Percentiles rank a stretch among this genome's conserved stretches.
Evolutionary conservation across 2,797 vertebrate genomes (phyloP).

Genomic region (Sebastes kiyomatsui): DNA sequence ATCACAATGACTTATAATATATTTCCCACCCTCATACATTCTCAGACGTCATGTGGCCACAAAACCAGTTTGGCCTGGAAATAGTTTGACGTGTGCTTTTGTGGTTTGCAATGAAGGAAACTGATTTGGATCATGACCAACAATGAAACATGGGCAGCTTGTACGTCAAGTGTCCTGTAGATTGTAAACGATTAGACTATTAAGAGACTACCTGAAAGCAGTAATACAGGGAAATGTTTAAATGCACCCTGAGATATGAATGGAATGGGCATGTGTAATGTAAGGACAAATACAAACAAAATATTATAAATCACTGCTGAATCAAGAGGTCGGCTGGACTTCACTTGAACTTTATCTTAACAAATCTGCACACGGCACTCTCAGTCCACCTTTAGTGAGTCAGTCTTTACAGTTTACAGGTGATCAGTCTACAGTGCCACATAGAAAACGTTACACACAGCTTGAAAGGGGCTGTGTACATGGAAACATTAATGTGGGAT

Average conservation of each 20-base stretch:
- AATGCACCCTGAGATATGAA: not conserved
- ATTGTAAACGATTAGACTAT: not conserved
- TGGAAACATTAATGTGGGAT: not conserved
- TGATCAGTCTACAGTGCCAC: too few relatives aligned
- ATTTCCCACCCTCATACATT: constrained; percentile 2
- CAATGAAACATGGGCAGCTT: not conserved
- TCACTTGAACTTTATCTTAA: not conserved
- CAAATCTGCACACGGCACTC: not conserved
- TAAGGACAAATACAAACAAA: not conserved
- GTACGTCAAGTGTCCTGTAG: not conserved
- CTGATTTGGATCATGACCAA: constrained; percentile 10
- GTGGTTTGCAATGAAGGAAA: not conserved
- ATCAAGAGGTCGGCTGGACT: not conserved
- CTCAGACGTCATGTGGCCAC: constrained; percentile 1
- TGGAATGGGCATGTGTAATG: not conserved
- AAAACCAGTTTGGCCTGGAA: constrained; percentile 66
- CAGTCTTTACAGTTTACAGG: not conserved
- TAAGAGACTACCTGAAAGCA: not conserved
- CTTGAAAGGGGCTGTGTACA: not conserved
- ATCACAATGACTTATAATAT: not conserved
- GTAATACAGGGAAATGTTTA: not conserved
- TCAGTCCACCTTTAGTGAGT: not conserved
- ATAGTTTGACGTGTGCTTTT: constrained; percentile 35
- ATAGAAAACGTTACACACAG: too few relatives aligned
- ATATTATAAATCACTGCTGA: not conserved